Evolutionary conservation across 2,797 vertebrate species (phyloP).

Genomic region (Odontamblyopus rebecca): DNA sequence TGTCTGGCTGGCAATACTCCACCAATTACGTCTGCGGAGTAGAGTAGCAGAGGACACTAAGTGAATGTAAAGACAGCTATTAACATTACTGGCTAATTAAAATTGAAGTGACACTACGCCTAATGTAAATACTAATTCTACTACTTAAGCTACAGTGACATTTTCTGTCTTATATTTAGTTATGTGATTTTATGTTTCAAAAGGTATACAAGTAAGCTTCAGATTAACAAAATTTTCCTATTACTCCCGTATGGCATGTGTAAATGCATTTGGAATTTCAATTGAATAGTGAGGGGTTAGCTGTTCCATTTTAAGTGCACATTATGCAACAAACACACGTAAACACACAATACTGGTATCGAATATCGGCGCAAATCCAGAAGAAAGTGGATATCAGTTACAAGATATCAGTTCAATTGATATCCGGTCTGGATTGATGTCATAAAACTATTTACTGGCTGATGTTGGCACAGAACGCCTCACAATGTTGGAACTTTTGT

Average conservation of each 20-base stretch:
- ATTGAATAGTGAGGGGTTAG: slow-evolving; percentile 43
- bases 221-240: no score
- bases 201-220: no score
- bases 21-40: slow-evolving; percentile 37
- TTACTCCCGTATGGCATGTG: background rate
- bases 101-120: background rate
- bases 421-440: no score
- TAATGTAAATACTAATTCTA: background rate
- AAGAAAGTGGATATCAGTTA: no score
- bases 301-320: background rate
- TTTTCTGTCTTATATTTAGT: no score
- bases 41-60: slow-evolving; percentile 47
- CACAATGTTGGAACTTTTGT: no score
- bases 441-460: no score
- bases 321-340: background rate
- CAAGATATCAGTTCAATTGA: no score
- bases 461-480: no score
- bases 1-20: slow-evolving; percentile 37
- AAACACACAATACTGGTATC: background rate
- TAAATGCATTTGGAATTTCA: slow-evolving; percentile 16
- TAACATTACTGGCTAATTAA: background rate
- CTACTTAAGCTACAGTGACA: background rate
- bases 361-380: no score
- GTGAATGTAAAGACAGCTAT: background rate
- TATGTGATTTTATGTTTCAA: no score